Percentiles rank a stretch among this genome's conserved stretches.
phyloP scores from a whole-genome alignment of 2,888 invertebrate species.

The Acrocyrtus sp. region DNA sequence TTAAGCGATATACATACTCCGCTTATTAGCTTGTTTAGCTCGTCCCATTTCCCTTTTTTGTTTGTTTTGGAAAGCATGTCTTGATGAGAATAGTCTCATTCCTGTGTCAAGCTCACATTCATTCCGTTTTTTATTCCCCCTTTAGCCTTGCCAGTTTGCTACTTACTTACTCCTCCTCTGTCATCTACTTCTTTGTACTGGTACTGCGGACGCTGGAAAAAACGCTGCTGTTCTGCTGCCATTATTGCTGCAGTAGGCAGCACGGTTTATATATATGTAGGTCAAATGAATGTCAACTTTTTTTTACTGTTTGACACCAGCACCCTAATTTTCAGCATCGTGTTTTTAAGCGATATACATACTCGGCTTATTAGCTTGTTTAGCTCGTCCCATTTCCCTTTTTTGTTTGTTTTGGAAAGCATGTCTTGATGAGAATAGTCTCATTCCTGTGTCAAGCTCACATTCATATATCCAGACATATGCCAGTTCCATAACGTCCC shows the following conservation, averaged over 20 bases:
- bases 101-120: not conserved
- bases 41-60: not conserved
- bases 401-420: not conserved
- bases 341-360: not conserved
- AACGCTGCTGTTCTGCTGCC: no score
- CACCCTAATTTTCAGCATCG: constrained; percentile 46
- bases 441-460: not conserved
- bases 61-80: not conserved
- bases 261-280: no score
- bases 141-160: not conserved
- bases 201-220: no score
- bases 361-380: not conserved
- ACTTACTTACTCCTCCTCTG: not conserved
- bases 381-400: not conserved
- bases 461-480: not conserved
- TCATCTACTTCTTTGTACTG: no score
- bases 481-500: not conserved
- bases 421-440: not conserved
- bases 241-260: no score
- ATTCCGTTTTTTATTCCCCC: not conserved
- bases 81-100: not conserved
- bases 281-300: constrained; percentile 53
- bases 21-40: not conserved
- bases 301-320: constrained; percentile 10
- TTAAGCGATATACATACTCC: not conserved